phyloP scores from a whole-genome alignment of 2,888 invertebrate species.

The Phragmatobia fuliginosa region DNA sequence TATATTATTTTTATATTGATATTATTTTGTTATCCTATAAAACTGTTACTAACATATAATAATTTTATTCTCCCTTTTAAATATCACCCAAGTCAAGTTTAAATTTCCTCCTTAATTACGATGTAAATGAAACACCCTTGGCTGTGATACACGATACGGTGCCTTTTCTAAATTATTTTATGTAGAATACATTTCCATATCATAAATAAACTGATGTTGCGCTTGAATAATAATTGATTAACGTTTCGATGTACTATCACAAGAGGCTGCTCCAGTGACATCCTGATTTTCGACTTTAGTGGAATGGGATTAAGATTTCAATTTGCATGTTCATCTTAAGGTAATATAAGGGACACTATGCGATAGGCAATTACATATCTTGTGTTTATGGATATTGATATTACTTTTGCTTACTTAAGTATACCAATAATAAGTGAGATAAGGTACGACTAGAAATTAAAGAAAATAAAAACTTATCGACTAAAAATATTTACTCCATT shows the following conservation, averaged over 20 bases:
- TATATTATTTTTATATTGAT: too few relatives aligned
- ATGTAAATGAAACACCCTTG: neutral
- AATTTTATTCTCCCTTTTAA: neutral
- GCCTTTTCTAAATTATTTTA: neutral
- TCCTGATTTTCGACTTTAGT: neutral
- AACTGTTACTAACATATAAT: neutral
- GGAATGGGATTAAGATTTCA: neutral
- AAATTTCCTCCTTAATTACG: neutral
- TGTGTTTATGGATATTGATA: neutral
- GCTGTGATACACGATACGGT: neutral
- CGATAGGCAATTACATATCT: neutral
- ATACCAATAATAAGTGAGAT: neutral
- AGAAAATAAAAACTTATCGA: too few relatives aligned
- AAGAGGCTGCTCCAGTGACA: neutral
- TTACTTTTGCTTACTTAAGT: neutral
- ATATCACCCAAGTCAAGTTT: neutral
- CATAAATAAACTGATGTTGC: neutral
- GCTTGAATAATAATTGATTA: neutral
- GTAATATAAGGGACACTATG: neutral
- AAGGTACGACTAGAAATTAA: neutral
- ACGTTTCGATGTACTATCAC: neutral
- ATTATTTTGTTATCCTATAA: neutral
- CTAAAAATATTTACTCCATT: too few relatives aligned
- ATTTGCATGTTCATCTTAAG: neutral
- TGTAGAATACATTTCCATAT: neutral